Percentiles rank a stretch among this genome's conserved stretches.
Conservation (phyloP, 2,888 invertebrate species). For the Siphlonurus alternatus region DNA sequence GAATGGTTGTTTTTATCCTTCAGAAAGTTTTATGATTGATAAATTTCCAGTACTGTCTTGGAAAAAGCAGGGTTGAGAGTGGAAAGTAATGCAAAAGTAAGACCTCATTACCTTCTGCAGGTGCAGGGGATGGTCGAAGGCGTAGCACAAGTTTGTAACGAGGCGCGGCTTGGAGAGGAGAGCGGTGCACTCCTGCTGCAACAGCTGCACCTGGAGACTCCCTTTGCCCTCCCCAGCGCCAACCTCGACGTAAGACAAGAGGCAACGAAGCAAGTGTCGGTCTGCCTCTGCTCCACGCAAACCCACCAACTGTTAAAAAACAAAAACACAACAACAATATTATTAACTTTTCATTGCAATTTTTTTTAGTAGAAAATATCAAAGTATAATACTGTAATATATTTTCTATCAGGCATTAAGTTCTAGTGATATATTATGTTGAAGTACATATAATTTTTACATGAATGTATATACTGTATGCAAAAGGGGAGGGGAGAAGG, state of each 20-base stretch:
- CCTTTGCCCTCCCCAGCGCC: conserved; percentile 32
- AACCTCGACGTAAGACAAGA: conserved; percentile 80
- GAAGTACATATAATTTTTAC: too few species aligned
- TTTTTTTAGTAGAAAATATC: not conserved
- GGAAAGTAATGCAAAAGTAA: too few species aligned
- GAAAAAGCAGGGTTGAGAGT: too few species aligned
- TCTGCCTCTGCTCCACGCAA: conserved; percentile 93
- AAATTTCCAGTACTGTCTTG: too few species aligned
- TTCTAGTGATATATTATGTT: not conserved
- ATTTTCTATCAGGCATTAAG: not conserved
- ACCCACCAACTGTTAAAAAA: conserved; percentile 66
- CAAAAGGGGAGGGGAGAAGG: too few species aligned
- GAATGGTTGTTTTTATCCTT: too few species aligned
- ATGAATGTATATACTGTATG: too few species aligned
- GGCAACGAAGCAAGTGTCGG: conserved; percentile 87
- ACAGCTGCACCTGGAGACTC: conserved; percentile 45
- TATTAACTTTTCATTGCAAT: not conserved
- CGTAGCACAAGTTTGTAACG: conserved; percentile 73
- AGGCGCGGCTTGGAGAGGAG: conserved; percentile 74
- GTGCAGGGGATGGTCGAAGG: conserved; percentile 64
- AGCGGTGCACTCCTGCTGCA: conserved; percentile 59
- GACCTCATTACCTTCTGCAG: conserved; percentile 58
- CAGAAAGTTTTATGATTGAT: too few species aligned
- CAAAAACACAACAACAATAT: conserved; percentile 19
- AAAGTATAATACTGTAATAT: not conserved